phyloP scores from a whole-genome alignment of 2,888 invertebrate species.

The Torymus texanus region DNA sequence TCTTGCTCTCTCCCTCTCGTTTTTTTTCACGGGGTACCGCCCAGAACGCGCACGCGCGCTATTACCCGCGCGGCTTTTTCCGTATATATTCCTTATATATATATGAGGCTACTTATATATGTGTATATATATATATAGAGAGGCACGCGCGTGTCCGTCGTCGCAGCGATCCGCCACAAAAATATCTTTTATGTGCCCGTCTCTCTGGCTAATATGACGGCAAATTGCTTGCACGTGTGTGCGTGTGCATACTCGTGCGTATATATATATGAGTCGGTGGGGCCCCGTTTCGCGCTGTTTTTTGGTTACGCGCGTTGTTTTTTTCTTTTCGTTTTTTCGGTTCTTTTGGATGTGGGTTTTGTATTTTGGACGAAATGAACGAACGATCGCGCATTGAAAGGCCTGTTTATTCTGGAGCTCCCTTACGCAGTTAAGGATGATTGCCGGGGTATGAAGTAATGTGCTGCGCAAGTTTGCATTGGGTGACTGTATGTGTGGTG shows the following conservation, averaged over 20 bases:
- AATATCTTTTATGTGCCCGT: conserved; percentile 50
- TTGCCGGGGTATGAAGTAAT: background rate
- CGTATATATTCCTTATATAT: background rate
- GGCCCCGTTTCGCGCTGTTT: too few species aligned
- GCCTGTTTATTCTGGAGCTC: background rate
- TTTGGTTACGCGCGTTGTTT: too few species aligned
- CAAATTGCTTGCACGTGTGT: conserved; percentile 53
- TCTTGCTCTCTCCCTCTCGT: conserved; percentile 15
- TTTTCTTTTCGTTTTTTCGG: too few species aligned
- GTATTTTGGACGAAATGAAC: too few species aligned
- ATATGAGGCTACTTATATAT: too few species aligned
- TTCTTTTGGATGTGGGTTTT: too few species aligned
- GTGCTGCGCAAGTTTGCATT: background rate
- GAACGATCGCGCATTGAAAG: background rate
- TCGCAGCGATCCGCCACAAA: conserved; percentile 35
- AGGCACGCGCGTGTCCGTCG: conserved; percentile 21
- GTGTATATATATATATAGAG: too few species aligned
- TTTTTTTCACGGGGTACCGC: conserved; percentile 7
- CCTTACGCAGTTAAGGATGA: background rate
- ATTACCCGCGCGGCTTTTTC: conserved; percentile 3
- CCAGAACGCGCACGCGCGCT: conserved; percentile 29
- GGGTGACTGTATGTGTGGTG: too few species aligned
- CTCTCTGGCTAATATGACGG: conserved; percentile 49
- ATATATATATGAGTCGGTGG: too few species aligned
- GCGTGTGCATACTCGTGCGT: background rate